Evolutionary conservation across 2,888 invertebrate genomes (phyloP), one percentile per base, ranked within the genome.

Genomic region (Lasioglossum lativentre): DNA sequence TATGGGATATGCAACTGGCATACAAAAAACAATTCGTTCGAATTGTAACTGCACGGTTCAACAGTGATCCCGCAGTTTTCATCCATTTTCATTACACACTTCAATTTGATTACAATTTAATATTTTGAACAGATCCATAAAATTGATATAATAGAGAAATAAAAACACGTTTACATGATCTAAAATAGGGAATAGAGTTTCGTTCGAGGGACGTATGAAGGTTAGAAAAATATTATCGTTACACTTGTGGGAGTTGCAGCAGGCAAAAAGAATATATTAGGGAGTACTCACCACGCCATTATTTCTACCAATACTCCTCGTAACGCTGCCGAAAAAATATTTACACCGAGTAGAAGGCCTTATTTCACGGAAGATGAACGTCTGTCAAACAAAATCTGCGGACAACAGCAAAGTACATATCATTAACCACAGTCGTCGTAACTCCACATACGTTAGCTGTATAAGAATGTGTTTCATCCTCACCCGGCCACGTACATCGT

Each of bases 311-410:
- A 14, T 30, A n/a, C 59, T 38, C 59, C 12, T 30, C 45, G n/a
- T 34, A 56, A 52, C 23, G 23, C 52, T 34, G 34, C 52, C 16
- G 27, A 71, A 59, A 52, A 68, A 75, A 72, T 19, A n/a, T 19
- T 70, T 38, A 38, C 34, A 56, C 68, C 14, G 6, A 27, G 45
- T 63, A 12, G 19, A n/a, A 70, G 16, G 45, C 23, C 16, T 81
- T 86, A 87, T 30, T 71, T 80, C 40, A 73, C 59, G 19, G 70
- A 40, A 78, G 56, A 34, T 56, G 12, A 34, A 8, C 47, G 52
- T 27, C 27, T 66, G 52, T 73, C 75, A 38, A 0, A 2, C 16
- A 45, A 30, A 72, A 83, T 56, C 80, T 81, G 45, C 45, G 30
- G 40, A 74, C 19, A 73, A 56, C n/a, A 56, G 56, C 56, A 56